phyloP scores from a whole-genome alignment of 1,140 invertebrate genomes.

The Cheumatopsyche charites region DNA sequence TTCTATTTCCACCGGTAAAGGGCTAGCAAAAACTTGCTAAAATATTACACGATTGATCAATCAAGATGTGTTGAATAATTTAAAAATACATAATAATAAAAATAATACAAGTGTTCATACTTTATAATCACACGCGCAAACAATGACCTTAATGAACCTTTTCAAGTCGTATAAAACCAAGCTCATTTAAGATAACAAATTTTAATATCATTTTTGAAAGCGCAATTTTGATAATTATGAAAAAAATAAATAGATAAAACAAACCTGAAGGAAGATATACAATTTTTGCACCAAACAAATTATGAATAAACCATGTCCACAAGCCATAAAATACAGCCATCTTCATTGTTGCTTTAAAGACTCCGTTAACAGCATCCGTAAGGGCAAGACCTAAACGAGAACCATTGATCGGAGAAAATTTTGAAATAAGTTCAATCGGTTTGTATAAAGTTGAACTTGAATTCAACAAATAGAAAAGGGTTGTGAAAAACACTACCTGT shows the following conservation, averaged over 20 bases:
- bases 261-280: conserved; percentile 92
- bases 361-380: conserved; percentile 76
- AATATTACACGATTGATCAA: too few species aligned
- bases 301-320: conserved; percentile 98
- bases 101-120: too few species aligned
- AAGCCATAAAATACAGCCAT: conserved; percentile 96
- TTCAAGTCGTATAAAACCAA: not conserved
- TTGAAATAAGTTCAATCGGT: conserved; percentile 83
- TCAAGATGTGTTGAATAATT: too few species aligned
- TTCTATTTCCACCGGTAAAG: too few species aligned
- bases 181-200: too few species aligned
- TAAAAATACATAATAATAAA: too few species aligned
- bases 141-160: not conserved
- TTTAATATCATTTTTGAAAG: too few species aligned
- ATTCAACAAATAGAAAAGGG: conserved; percentile 92
- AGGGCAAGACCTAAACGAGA: conserved; percentile 77
- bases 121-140: too few species aligned
- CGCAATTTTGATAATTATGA: too few species aligned
- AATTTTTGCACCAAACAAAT: conserved; percentile 92
- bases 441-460: conserved; percentile 89
- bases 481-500: conserved; percentile 94
- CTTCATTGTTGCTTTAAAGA: conserved; percentile 95
- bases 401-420: conserved; percentile 73
- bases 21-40: too few species aligned
- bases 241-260: conserved; percentile 34